phyloP scores from a whole-genome alignment of 2,113 vertebrate species.

The Sus scrofa region DNA sequence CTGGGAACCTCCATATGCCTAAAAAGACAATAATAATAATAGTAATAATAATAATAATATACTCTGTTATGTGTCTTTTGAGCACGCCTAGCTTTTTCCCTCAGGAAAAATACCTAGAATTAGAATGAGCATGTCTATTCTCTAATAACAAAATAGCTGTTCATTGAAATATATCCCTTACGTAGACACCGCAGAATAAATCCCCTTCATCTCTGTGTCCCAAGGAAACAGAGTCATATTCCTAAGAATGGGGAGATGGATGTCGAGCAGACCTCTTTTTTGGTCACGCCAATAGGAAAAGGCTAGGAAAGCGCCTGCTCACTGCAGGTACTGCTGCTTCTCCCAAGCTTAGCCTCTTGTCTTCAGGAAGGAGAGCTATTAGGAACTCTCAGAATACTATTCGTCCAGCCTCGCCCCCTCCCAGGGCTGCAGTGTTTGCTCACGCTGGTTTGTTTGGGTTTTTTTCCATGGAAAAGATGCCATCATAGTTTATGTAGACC shows the following conservation, averaged over 20 bases:
- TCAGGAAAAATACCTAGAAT: background rate
- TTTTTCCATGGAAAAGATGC: background rate
- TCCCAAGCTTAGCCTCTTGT: background rate
- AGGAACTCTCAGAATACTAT: background rate
- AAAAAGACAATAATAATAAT: too few species aligned
- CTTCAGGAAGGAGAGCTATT: background rate
- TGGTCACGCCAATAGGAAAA: background rate
- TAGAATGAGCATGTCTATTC: background rate
- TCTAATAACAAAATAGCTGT: constrained; percentile 4
- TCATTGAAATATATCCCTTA: background rate
- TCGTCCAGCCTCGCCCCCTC: background rate
- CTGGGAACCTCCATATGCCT: too few species aligned
- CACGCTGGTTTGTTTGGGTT: too few species aligned
- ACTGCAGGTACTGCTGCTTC: fast-evolving
- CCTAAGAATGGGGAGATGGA: background rate
- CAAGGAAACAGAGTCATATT: background rate
- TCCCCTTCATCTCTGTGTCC: background rate
- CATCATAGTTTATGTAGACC: background rate
- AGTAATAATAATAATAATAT: too few species aligned
- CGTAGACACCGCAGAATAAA: background rate
- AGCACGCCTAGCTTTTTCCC: background rate
- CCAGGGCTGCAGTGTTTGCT: background rate
- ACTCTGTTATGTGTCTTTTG: background rate
- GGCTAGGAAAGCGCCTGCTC: background rate
- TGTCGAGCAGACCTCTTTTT: background rate